Percentiles rank a stretch among this genome's conserved stretches.
phyloP scores from a whole-genome alignment of 2,113 vertebrate species.

The Plotosus lineatus region DNA sequence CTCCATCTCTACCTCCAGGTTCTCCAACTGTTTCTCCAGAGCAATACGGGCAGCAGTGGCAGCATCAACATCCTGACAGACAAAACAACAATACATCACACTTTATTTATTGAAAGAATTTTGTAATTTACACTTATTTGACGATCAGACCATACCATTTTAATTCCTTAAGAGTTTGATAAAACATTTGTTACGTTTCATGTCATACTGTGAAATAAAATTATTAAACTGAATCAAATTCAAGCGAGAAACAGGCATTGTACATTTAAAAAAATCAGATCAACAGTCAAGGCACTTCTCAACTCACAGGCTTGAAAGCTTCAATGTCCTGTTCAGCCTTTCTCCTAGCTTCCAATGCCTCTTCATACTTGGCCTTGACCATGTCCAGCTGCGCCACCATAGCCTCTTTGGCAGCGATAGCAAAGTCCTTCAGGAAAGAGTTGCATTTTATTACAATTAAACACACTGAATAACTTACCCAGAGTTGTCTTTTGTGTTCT shows the following conservation, averaged over 20 bases:
- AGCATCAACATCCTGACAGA: constrained; percentile 64
- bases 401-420: constrained; percentile 66
- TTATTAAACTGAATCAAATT: background rate
- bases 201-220: background rate
- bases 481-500: background rate
- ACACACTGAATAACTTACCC: background rate
- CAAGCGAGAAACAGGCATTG: background rate
- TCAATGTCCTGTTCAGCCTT: constrained; percentile 72
- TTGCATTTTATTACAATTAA: background rate
- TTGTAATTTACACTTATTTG: background rate
- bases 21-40: constrained; percentile 70
- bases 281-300: no score
- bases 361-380: constrained; percentile 70
- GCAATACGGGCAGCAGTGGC: constrained; percentile 64
- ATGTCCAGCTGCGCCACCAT: constrained; percentile 65
- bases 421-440: constrained; percentile 62
- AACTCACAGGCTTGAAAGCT: constrained; percentile 70
- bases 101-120: background rate
- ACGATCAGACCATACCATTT: background rate
- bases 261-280: no score
- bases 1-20: constrained; percentile 67
- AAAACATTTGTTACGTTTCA: background rate
- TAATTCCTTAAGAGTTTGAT: background rate
- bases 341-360: constrained; percentile 68
- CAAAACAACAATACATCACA: background rate